A percentile compares a stretch with the other conserved stretches of the same genome.
Conservation (phyloP, 2,113 vertebrate genomes). For the Lagopus leucura region DNA sequence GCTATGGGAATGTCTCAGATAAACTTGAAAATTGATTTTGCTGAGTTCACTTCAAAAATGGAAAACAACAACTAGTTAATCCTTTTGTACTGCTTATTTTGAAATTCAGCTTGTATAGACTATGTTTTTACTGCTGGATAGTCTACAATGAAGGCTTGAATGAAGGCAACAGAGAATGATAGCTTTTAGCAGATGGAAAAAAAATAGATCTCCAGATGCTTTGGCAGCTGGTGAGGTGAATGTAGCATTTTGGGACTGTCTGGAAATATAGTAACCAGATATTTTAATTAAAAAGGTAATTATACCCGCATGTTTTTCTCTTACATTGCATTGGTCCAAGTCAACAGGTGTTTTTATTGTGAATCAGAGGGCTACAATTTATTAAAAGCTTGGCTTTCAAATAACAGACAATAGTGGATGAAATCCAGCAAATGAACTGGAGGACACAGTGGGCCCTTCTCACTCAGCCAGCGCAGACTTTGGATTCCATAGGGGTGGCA, state of each 20-base stretch:
- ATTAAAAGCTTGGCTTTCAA: constrained; percentile 6
- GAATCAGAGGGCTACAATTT: background rate
- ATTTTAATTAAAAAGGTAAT: constrained; percentile 35
- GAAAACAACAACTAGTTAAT: background rate
- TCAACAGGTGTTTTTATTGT: background rate
- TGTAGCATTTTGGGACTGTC: background rate
- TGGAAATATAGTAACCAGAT: background rate
- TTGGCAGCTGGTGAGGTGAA: background rate
- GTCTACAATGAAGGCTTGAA: background rate
- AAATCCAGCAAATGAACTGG: background rate
- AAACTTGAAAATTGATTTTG: background rate
- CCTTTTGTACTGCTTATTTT: background rate
- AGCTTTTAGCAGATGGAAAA: background rate
- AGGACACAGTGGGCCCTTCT: background rate
- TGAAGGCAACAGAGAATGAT: background rate
- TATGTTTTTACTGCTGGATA: background rate
- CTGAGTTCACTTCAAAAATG: rapidly evolving
- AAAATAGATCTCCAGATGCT: background rate
- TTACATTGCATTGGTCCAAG: background rate
- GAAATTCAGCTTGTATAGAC: background rate
- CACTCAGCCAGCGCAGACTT: background rate
- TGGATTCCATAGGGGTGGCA: rapidly evolving
- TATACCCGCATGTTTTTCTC: background rate
- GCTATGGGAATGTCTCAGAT: background rate
- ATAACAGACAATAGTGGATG: background rate